These are phyloP conservation scores for Gallirallus australis DNA, from an alignment of 2,797 vertebrate species.

Conservation along the genomic window DNA sequence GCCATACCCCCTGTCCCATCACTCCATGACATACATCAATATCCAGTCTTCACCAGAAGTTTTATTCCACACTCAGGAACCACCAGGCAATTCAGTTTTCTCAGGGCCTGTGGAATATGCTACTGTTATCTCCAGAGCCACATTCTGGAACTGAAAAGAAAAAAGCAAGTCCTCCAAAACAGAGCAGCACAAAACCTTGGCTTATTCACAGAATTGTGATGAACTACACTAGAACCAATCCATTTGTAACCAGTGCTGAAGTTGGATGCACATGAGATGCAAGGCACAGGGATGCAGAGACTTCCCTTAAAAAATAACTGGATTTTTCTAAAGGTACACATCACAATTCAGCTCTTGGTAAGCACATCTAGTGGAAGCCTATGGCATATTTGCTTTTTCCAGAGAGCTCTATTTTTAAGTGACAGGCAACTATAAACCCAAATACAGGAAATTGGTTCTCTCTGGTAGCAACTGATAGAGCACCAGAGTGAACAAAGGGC, in stretches of 20 bases:
- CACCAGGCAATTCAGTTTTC: not conserved
- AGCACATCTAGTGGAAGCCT: not conserved
- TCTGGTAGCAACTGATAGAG: not conserved
- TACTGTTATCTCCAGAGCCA: not conserved
- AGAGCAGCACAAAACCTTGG: not conserved
- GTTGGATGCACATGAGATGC: fast-evolving
- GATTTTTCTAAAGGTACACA: not conserved
- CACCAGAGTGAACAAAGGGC: not conserved
- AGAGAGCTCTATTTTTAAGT: not conserved
- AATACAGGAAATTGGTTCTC: not conserved
- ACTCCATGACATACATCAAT: not conserved
- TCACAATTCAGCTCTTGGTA: not conserved
- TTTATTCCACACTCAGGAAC: not conserved
- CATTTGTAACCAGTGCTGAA: not conserved
- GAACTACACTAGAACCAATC: not conserved
- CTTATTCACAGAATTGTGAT: not conserved
- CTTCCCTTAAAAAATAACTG: not conserved
- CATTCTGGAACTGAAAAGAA: not conserved
- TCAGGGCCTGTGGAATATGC: constrained; percentile 25
- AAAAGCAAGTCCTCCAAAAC: not conserved
- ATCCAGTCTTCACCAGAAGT: not conserved
- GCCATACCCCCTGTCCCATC: no score
- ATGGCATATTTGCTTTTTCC: not conserved
- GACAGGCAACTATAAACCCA: not conserved
- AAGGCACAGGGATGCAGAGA: not conserved